Conservation (phyloP, 2,113 vertebrate genomes). For the Reinhardtius hippoglossoides region DNA sequence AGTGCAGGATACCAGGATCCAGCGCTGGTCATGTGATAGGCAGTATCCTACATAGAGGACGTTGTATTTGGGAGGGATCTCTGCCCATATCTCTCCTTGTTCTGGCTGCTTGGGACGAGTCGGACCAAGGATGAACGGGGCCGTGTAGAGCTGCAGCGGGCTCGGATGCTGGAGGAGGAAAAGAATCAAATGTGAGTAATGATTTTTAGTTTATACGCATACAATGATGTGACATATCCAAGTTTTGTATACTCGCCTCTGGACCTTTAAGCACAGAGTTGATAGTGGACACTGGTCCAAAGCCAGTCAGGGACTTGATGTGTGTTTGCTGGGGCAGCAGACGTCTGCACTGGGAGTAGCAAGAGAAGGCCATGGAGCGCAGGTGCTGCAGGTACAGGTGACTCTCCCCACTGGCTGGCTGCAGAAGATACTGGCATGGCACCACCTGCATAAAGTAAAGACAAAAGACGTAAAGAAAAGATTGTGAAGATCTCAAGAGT, state of each 20-base stretch:
- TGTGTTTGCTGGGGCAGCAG: conserved; percentile 91
- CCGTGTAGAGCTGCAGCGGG: conserved; percentile 91
- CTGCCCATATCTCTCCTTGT: conserved; percentile 90
- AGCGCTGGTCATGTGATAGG: conserved; percentile 96
- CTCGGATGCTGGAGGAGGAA: conserved; percentile 85
- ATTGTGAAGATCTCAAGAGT: neutral
- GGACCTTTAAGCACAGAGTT: conserved; percentile 89
- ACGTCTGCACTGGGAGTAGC: conserved; percentile 95
- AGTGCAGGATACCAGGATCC: conserved; percentile 96
- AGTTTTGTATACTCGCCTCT: conserved; percentile 80
- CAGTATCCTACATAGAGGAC: conserved; percentile 97
- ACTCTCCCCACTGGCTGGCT: conserved; percentile 94
- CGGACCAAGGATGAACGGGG: conserved; percentile 92
- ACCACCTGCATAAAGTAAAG: conserved; percentile 85
- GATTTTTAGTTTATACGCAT: neutral
- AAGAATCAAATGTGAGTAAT: neutral
- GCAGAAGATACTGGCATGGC: conserved; percentile 96
- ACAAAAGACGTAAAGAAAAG: neutral
- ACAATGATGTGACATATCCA: neutral
- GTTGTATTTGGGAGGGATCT: conserved; percentile 91
- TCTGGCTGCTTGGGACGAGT: conserved; percentile 93
- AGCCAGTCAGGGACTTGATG: conserved; percentile 97
- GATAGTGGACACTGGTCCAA: conserved; percentile 92
- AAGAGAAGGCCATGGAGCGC: conserved; percentile 95
- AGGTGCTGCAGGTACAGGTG: conserved; percentile 95